Conservation (phyloP, 2,888 invertebrate species). For the Spisula solida region DNA sequence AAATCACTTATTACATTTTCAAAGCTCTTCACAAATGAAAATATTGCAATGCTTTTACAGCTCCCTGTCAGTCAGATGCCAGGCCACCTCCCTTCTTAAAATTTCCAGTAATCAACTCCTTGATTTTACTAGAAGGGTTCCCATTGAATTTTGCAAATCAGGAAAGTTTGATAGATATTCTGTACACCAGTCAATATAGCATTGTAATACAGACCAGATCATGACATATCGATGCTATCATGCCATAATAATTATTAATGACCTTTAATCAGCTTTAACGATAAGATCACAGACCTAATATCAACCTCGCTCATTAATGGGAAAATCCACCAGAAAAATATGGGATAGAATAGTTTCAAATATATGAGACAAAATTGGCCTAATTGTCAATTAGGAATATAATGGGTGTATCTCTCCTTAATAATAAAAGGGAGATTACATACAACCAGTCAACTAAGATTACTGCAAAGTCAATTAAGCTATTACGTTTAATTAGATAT, state of each 20-base stretch:
- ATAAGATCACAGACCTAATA: slow-evolving; percentile 11
- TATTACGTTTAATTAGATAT: neutral
- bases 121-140: slow-evolving; percentile 4
- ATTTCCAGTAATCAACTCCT: neutral
- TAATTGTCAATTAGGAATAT: neutral
- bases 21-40: too few relatives aligned
- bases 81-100: too few relatives aligned
- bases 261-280: slow-evolving; percentile 20
- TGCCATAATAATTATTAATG: slow-evolving; percentile 23
- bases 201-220: neutral
- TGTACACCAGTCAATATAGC: neutral
- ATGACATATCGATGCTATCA: neutral
- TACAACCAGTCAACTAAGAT: neutral
- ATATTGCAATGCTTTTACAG: too few relatives aligned
- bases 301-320: neutral
- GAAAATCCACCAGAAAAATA: neutral
- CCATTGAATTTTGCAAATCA: neutral
- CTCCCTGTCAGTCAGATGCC: too few relatives aligned
- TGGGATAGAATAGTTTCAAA: neutral
- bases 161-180: neutral
- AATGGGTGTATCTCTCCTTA: neutral
- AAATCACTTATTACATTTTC: too few relatives aligned
- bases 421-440: neutral
- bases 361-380: neutral
- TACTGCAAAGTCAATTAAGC: neutral